phyloP scores from a whole-genome alignment of 2,888 invertebrate genomes.

The Choristoneura rosaceana region DNA sequence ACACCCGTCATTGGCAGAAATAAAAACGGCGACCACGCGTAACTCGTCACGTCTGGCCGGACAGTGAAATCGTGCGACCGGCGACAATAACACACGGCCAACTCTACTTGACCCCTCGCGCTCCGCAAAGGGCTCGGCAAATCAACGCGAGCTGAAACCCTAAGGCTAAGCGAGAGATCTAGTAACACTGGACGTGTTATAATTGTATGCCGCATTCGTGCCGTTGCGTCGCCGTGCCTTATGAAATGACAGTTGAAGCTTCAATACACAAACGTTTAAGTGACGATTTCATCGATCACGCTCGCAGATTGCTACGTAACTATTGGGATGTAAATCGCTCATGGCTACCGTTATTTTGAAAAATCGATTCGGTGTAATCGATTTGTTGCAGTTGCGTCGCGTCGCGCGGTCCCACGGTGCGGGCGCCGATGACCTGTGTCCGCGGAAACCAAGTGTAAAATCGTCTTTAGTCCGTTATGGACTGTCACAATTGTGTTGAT shows the following conservation, averaged over 20 bases:
- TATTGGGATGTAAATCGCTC: slow-evolving; percentile 81
- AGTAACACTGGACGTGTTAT: slow-evolving; percentile 58
- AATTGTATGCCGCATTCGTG: slow-evolving; percentile 67
- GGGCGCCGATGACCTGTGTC: slow-evolving; percentile 55
- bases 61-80: slow-evolving; percentile 82
- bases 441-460: slow-evolving; percentile 61
- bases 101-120: slow-evolving; percentile 55
- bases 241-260: slow-evolving; percentile 83
- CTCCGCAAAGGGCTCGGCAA: slow-evolving; percentile 46
- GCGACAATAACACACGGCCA: slow-evolving; percentile 80
- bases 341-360: slow-evolving; percentile 81
- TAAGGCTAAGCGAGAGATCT: slow-evolving; percentile 55
- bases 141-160: slow-evolving; percentile 45
- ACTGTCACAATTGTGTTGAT: slow-evolving; percentile 57
- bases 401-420: slow-evolving; percentile 79
- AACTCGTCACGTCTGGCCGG: slow-evolving; percentile 83
- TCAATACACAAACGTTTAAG: slow-evolving; percentile 80
- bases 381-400: slow-evolving; percentile 79
- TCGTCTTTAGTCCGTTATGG: slow-evolving; percentile 66
- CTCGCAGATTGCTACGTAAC: slow-evolving; percentile 80
- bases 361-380: slow-evolving; percentile 81
- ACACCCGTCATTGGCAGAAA: slow-evolving; percentile 85
- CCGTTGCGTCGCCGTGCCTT: slow-evolving; percentile 74
- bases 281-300: slow-evolving; percentile 82
- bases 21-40: slow-evolving; percentile 85